Percentiles rank a stretch among this genome's conserved stretches.
These are phyloP conservation scores for Chaenogobius annularis DNA, from an alignment of 2,113 vertebrate genomes.

Conservation along the genomic window DNA sequence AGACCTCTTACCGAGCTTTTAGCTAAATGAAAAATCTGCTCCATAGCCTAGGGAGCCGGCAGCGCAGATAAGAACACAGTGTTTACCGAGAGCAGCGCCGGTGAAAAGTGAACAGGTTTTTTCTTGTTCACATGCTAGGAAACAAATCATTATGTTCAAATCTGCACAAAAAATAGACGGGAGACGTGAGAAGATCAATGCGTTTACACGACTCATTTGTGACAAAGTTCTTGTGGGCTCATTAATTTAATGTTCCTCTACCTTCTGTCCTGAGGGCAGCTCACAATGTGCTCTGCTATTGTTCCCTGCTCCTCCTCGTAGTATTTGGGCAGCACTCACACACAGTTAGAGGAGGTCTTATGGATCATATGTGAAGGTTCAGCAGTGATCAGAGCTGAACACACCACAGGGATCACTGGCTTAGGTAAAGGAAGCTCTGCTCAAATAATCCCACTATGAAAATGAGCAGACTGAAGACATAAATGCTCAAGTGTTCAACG, in stretches of 20 bases:
- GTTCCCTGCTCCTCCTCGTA: conserved; percentile 68
- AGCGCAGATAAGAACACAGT: conserved; percentile 95
- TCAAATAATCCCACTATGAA: background rate
- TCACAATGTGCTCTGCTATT: conserved; percentile 80
- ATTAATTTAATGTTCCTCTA: conserved; percentile 99
- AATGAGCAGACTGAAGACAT: background rate
- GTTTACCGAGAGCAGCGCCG: conserved; percentile 96
- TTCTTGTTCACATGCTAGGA: conserved; percentile 86
- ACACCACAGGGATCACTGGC: background rate
- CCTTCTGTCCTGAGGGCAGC: conserved; percentile 96
- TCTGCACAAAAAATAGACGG: conserved; percentile 37
- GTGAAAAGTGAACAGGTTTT: conserved; percentile 94
- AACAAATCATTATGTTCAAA: conserved; percentile 89
- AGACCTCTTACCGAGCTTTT: conserved; percentile 99
- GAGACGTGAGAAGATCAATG: conserved; percentile 87
- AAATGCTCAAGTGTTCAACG: background rate
- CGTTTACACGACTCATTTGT: conserved; percentile 99
- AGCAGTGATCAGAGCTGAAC: background rate
- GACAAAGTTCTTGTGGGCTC: conserved; percentile 94
- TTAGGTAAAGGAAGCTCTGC: background rate
- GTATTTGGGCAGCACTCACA: conserved; percentile 73
- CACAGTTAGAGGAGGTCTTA: background rate
- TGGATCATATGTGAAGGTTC: background rate
- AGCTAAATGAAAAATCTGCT: conserved; percentile 99
- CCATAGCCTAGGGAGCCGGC: conserved; percentile 97